phyloP scores from a whole-genome alignment of 2,888 invertebrate species.

The Baccha elongata region DNA sequence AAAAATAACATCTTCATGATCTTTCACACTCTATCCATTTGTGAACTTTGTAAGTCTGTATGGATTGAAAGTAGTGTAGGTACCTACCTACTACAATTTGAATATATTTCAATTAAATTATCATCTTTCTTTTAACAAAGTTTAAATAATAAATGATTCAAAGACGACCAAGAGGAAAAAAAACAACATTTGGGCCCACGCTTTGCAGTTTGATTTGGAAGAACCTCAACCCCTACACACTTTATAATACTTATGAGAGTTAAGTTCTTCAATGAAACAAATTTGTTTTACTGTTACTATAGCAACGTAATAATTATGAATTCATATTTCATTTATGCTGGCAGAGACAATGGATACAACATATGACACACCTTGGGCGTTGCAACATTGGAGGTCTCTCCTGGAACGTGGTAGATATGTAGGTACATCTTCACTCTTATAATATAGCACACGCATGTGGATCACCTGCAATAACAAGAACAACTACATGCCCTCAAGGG shows the following conservation, averaged over 20 bases:
- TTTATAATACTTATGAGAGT: background rate
- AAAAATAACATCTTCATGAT: constrained; percentile 45
- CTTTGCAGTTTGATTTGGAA: constrained; percentile 39
- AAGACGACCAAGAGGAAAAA: constrained; percentile 23
- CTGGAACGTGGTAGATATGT: background rate
- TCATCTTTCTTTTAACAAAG: constrained; percentile 25
- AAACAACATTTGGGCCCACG: constrained; percentile 53
- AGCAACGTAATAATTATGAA: constrained; percentile 66
- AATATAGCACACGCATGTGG: background rate
- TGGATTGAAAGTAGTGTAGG: constrained; percentile 3
- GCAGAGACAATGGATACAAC: constrained; percentile 12
- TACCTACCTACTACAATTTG: constrained; percentile 1
- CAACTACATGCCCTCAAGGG: constrained; percentile 13
- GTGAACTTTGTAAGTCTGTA: background rate
- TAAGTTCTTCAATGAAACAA: too few relatives aligned
- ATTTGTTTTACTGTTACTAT: constrained; percentile 66
- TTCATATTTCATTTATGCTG: constrained; percentile 41
- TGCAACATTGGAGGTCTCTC: constrained; percentile 32
- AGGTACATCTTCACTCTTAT: too few relatives aligned
- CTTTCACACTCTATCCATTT: constrained; percentile 1
- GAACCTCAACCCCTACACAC: constrained; percentile 60
- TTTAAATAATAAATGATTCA: background rate
- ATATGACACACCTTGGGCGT: constrained; percentile 67
- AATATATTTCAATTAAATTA: constrained; percentile 24
- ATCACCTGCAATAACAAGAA: background rate